Evolutionary conservation across 2,797 vertebrate genomes (phyloP).

Genomic region (Alectoris magna): DNA sequence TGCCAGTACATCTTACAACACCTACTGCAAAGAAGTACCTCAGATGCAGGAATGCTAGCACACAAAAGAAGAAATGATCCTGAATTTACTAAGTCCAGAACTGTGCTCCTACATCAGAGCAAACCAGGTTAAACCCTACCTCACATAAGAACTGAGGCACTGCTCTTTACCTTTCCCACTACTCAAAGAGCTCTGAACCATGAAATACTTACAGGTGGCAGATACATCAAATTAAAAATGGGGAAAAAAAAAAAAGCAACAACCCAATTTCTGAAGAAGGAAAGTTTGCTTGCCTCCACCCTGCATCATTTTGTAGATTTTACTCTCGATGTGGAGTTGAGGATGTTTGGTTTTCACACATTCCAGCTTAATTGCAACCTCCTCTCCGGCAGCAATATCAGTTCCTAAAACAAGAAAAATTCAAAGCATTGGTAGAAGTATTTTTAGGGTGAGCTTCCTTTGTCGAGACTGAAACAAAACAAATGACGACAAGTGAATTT

Average conservation of each 20-base stretch:
- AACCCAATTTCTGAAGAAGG: background rate
- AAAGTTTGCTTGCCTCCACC: slow-evolving; percentile 87
- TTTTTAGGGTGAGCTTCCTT: background rate
- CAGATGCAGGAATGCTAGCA: background rate
- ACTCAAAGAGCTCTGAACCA: background rate
- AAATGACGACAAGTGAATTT: background rate
- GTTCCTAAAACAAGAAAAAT: slow-evolving; percentile 82
- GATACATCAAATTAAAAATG: background rate
- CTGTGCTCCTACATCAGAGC: background rate
- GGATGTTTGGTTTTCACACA: slow-evolving; percentile 98
- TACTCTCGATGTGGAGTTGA: slow-evolving; percentile 94
- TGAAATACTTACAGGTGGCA: background rate
- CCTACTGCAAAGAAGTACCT: background rate
- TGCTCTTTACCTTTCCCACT: background rate
- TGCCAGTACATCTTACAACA: background rate
- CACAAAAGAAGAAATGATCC: background rate
- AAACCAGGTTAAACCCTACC: background rate
- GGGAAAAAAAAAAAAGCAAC: background rate
- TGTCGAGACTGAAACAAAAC: background rate
- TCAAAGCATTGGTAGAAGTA: background rate
- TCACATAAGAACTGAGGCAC: background rate
- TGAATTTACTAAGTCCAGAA: background rate
- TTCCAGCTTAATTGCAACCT: slow-evolving; percentile 96
- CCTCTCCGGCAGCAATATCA: slow-evolving; percentile 93
- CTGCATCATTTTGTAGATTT: slow-evolving; percentile 99